Conservation (phyloP, 2,113 vertebrate genomes). For the Clupea harengus region DNA sequence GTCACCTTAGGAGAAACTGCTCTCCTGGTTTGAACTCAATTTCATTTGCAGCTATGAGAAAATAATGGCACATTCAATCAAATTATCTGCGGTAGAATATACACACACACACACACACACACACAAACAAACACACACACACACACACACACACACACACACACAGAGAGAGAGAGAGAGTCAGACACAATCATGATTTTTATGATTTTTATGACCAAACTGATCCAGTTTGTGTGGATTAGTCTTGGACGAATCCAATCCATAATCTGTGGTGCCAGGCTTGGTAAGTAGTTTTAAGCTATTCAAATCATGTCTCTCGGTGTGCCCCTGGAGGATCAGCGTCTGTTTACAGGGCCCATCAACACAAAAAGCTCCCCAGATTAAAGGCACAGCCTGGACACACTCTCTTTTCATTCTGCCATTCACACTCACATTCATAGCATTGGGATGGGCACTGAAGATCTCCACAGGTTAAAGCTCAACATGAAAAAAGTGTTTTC, state of each 20-base stretch:
- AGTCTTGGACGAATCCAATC: background rate
- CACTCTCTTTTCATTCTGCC: background rate
- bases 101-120: background rate
- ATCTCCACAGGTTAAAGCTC: no score
- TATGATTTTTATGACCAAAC: background rate
- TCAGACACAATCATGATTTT: background rate
- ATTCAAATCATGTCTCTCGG: background rate
- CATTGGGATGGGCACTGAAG: background rate
- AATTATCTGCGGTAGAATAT: background rate
- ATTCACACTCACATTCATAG: background rate
- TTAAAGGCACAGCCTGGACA: background rate
- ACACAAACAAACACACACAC: background rate
- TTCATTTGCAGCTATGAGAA: background rate
- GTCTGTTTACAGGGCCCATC: background rate
- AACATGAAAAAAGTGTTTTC: background rate
- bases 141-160: background rate
- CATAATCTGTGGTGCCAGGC: background rate
- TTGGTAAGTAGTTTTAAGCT: background rate
- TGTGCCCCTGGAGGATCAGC: background rate
- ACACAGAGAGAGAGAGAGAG: background rate
- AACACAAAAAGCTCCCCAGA: background rate
- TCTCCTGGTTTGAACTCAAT: background rate
- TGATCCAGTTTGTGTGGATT: slow-evolving; percentile 11
- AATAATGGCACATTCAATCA: background rate
- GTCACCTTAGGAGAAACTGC: background rate